Evolutionary conservation across 2,888 invertebrate species (phyloP), one percentile per base, ranked within the genome.

Genomic region (Chrysina gloriosa): DNA sequence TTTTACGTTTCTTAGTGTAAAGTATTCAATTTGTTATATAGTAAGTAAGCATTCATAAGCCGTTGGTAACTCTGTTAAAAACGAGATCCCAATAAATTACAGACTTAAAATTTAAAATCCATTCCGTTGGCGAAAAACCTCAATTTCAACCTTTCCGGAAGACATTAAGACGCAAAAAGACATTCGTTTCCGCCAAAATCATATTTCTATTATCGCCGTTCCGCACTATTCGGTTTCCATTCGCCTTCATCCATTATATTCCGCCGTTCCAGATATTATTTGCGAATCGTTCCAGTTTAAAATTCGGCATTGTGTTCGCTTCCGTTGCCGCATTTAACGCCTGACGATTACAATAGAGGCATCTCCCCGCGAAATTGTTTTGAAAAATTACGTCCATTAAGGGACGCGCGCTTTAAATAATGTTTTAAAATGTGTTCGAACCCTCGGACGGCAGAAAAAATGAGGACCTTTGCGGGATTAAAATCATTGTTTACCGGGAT

Each of bases 341-440:
- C 7, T 39, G 16, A 29, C 14, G 9, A 16, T 27, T 27, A 61
- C 58, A 61, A 61, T 42, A 27, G 58, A 45, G 16, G 58, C 58
- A 42, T 42, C 45, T 61, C 29, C 36, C 27, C 58, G 58, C 42
- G 58, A 61, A 61, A 61, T 61, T 61, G 42, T 61, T 61, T 61
- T 61, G 58, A 61, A 61, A 61, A 61, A 61, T 61, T 61, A 61
- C 58, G 36, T 42, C 58, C 58, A 61, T 61, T 61, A 61, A 42
- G 16, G 16, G 14, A 45, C 23, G 25, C n/a, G 16, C 19, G 27
- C 5, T 61, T 61, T 61, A 61, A 61, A 61, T 42, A 61, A 61
- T 61, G 58, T 61, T 52, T 52, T 61, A 42, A 42, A 61, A 61
- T 61, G 58, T 61, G 27, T 39, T 42, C 42, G 11, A 9, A 42